Base-by-base conservation (phyloP, 2,797 vertebrate species). In the Hybognathus amarus region DNA sequence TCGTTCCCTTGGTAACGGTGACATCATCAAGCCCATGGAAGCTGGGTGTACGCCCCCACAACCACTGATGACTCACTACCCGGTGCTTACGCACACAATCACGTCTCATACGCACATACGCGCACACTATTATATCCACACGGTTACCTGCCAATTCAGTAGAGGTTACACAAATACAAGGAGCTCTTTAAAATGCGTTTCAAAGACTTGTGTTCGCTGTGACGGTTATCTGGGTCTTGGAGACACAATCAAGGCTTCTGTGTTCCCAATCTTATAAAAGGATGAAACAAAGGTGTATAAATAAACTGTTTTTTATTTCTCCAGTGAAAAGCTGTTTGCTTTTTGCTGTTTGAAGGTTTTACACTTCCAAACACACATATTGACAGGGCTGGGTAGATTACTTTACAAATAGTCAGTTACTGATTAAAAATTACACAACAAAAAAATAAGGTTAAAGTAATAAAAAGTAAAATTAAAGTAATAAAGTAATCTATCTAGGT, bases 41-140 rank as follows among this genome's bases (percentile, higher is more conserved):
- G 85, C 84, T 82, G 83, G 89, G 92, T 92, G 82, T 83, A 93
- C 94, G 89, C 94, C 94, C 92, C 93, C 94, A 91, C 93, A 92
- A 90, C 94, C 93, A 90, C 92, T 92, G 92, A 95, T 95, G 95
- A 96, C 93, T 96, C 95, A 96, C 92, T 90, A 89, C 89, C 91
- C 90, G 87, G 88, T 87, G 61, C 90, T 94, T 93, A 92, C 93
- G 92, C 91, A 89, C 87, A 89, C 89, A 84, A 84, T 91, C 78
- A 59, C 64, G 69, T 82, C 61, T 36, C 69, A 77, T 42, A 85
- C 73, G 61, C 64, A 70, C 70, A 80, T 15, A 77, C 33, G 77
- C 54, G 15, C 30, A 38, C n/a, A 70, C 5, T 42, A 52, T 56
- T 56, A 83, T 63, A 54, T 64, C 45, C 71, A 27, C 76, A 69